Percentiles rank a stretch among this genome's conserved stretches.
Conservation (phyloP, 2,113 vertebrate species). For the Crotalus viridis region DNA sequence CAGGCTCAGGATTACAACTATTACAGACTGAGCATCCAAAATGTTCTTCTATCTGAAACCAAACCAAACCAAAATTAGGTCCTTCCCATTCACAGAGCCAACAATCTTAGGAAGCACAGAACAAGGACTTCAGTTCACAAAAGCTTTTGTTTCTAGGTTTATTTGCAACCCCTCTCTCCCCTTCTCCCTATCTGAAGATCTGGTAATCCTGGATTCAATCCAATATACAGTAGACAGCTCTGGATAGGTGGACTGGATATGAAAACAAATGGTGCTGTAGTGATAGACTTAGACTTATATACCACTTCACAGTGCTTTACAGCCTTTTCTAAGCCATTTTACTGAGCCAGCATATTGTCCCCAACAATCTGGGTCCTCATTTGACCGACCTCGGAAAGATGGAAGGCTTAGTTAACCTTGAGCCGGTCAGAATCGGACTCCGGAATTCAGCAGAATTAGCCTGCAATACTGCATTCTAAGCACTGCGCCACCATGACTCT, state of each 20-base stretch:
- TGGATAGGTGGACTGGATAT: neutral
- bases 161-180: neutral
- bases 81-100: neutral
- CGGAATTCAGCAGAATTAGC: neutral
- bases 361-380: neutral
- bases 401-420: neutral
- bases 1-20: neutral
- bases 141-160: neutral
- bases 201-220: neutral
- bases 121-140: neutral
- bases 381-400: neutral
- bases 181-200: neutral
- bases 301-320: neutral
- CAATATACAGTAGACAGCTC: neutral
- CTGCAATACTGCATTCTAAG: neutral
- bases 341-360: neutral
- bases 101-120: neutral
- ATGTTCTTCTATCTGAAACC: neutral
- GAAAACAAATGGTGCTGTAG: neutral
- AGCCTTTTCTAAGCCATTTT: neutral
- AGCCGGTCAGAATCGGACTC: neutral
- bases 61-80: neutral
- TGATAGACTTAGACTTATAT: neutral
- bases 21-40: neutral
- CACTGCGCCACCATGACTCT: neutral